phyloP scores from a whole-genome alignment of 2,797 vertebrate species.

The Eospalax fontanierii region DNA sequence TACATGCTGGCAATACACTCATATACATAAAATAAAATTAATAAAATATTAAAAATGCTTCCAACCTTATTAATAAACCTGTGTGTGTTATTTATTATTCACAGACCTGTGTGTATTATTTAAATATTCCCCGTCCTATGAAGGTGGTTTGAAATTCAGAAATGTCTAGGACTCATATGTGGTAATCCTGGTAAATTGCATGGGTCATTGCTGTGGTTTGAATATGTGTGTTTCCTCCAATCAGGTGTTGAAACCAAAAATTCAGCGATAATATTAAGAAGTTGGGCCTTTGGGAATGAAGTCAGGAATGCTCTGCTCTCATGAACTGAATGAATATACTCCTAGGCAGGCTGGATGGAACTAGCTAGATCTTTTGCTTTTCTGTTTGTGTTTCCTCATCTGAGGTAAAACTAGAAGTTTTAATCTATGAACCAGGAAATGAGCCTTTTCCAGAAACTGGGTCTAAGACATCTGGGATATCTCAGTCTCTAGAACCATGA shows the following conservation, averaged over 20 bases:
- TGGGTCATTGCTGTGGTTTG: not conserved
- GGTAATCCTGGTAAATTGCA: not conserved
- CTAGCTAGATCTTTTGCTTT: not conserved
- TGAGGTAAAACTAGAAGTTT: not conserved
- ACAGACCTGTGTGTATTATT: not conserved
- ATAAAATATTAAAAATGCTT: too few relatives aligned
- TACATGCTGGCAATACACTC: too few relatives aligned
- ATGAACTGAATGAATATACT: too few relatives aligned
- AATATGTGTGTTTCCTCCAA: not conserved
- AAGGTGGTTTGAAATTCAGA: not conserved
- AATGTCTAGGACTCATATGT: not conserved
- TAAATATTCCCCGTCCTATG: not conserved
- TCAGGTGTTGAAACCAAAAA: not conserved
- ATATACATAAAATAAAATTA: too few relatives aligned
- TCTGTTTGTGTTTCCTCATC: too few relatives aligned
- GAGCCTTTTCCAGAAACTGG: not conserved
- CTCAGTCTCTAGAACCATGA: not conserved
- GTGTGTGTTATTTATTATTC: not conserved
- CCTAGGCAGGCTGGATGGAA: not conserved
- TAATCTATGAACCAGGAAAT: not conserved
- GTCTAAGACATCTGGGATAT: not conserved
- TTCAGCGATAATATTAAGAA: not conserved
- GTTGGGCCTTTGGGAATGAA: too few relatives aligned
- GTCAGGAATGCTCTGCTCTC: not conserved
- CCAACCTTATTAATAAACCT: not conserved